These are phyloP conservation scores for Conchocele bisecta DNA, from an alignment of 2,888 invertebrate genomes.

Conservation along the genomic window DNA sequence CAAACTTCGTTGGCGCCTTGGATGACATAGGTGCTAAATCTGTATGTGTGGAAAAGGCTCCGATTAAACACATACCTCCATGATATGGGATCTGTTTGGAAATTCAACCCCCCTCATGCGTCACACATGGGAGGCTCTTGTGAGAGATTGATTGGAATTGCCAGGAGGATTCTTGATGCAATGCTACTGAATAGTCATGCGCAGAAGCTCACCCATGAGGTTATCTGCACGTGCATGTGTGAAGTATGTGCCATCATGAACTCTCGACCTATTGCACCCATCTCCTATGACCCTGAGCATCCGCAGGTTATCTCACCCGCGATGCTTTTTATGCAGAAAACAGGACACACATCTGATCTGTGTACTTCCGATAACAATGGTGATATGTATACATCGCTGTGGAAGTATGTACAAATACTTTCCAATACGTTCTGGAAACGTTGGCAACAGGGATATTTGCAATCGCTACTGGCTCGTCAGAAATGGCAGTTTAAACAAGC, in stretches of 20 bases:
- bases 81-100: slow-evolving; percentile 18
- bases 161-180: slow-evolving; percentile 29
- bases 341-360: too few relatives aligned
- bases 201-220: neutral
- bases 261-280: slow-evolving; percentile 3
- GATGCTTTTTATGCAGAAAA: too few relatives aligned
- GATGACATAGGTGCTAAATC: slow-evolving; percentile 8
- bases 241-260: slow-evolving; percentile 18
- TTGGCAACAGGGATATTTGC: too few relatives aligned
- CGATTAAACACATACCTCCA: neutral
- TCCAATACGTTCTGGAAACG: too few relatives aligned
- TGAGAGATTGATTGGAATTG: slow-evolving; percentile 43
- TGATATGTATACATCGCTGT: too few relatives aligned
- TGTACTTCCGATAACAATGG: too few relatives aligned
- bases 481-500: too few relatives aligned
- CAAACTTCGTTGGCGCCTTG: slow-evolving; percentile 43
- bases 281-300: slow-evolving; percentile 21
- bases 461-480: too few relatives aligned
- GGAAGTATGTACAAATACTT: too few relatives aligned
- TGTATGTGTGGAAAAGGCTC: slow-evolving; percentile 11
- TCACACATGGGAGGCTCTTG: slow-evolving; percentile 46
- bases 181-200: neutral
- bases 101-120: slow-evolving; percentile 36
- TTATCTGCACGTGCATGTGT: slow-evolving; percentile 8
- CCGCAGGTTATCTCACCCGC: slow-evolving; percentile 16